Percentiles rank a stretch among this genome's conserved stretches.
These are phyloP conservation scores for Cataglyphis livida DNA, from an alignment of 2,888 invertebrate genomes.

Conservation along the genomic window DNA sequence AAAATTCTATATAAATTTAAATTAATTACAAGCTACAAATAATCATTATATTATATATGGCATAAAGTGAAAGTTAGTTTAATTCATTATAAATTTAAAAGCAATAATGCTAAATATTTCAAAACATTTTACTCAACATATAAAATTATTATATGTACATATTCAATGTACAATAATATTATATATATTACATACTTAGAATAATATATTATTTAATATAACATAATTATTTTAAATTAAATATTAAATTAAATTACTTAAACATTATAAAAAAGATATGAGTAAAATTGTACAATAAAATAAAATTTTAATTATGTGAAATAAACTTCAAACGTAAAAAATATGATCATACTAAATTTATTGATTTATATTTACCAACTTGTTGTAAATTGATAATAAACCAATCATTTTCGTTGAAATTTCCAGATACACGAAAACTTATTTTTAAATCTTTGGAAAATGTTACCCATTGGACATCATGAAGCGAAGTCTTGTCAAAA, in stretches of 20 bases:
- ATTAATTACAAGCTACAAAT: neutral
- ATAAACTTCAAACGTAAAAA: neutral
- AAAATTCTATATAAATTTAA: neutral
- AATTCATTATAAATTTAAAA: neutral
- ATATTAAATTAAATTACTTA: too few species aligned
- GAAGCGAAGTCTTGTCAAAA: conserved; percentile 54
- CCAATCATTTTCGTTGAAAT: conserved; percentile 21
- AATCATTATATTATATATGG: neutral
- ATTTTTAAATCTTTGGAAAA: neutral
- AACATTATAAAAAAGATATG: neutral
- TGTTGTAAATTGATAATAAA: conserved; percentile 85
- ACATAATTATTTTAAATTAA: neutral
- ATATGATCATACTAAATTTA: neutral
- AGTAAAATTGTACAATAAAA: neutral
- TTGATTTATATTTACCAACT: conserved; percentile 85
- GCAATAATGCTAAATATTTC: neutral
- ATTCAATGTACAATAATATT: too few species aligned
- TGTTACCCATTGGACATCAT: conserved; percentile 36
- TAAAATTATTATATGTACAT: neutral
- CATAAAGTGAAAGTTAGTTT: neutral
- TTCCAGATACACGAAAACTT: neutral
- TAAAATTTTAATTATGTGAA: neutral
- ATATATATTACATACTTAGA: neutral
- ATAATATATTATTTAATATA: neutral
- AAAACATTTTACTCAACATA: neutral